Conservation (phyloP, 2,888 invertebrate genomes). For the Hypena proboscidalis region DNA sequence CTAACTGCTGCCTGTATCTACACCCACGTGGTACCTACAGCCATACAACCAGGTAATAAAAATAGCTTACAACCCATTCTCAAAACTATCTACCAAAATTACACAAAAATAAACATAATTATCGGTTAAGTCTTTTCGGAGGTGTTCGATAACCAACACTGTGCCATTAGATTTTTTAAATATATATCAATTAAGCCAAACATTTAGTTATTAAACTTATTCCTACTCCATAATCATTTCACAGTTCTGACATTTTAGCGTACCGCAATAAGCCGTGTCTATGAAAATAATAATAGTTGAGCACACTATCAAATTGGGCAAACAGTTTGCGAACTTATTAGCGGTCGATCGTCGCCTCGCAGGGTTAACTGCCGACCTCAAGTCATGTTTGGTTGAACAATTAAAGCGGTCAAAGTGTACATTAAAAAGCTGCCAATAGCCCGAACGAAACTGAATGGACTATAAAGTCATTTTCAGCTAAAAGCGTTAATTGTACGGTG, state of each 20-base stretch:
- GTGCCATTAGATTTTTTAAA: no score
- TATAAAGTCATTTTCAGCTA: slow-evolving; percentile 72
- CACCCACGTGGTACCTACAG: no score
- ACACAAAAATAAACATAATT: no score
- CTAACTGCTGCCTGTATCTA: no score
- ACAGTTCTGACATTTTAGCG: not conserved
- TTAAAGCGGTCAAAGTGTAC: slow-evolving; percentile 35
- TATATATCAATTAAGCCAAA: no score
- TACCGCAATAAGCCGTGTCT: slow-evolving; percentile 3
- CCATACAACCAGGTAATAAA: no score
- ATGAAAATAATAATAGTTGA: slow-evolving; percentile 23
- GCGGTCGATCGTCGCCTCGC: slow-evolving; percentile 27
- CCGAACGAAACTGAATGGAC: slow-evolving; percentile 59
- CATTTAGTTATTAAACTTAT: not conserved
- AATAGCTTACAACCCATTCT: no score
- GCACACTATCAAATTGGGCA: slow-evolving; percentile 29
- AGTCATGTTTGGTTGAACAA: slow-evolving; percentile 34
- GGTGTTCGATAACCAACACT: no score
- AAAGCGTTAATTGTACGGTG: slow-evolving; percentile 67
- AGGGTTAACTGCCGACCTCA: slow-evolving; percentile 39
- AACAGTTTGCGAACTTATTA: slow-evolving; percentile 35
- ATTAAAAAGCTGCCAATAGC: slow-evolving; percentile 49
- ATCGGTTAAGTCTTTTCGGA: no score
- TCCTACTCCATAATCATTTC: slow-evolving; percentile 1
- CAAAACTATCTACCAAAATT: no score